Evolutionary conservation across 2,888 invertebrate genomes (phyloP).

Genomic region (Deilephila elpenor): DNA sequence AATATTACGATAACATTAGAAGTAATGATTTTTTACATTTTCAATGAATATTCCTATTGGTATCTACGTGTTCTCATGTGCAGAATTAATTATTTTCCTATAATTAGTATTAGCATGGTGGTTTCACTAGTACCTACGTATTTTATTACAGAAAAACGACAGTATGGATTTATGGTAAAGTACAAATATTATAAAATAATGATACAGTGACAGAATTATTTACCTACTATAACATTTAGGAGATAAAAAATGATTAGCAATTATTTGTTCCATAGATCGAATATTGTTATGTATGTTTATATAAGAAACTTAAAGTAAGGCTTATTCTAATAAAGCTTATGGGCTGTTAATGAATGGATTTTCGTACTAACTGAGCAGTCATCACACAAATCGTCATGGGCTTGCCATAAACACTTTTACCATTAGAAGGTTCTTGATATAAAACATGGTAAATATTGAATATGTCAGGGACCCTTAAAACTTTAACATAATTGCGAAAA

Average conservation of each 20-base stretch:
- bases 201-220: neutral
- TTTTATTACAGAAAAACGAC: no score
- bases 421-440: neutral
- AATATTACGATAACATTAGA: no score
- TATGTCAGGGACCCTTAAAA: neutral
- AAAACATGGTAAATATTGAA: neutral
- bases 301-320: no score
- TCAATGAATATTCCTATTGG: no score
- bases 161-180: no score
- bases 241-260: slow-evolving; percentile 6
- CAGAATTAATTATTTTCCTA: no score
- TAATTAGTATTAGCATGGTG: no score
- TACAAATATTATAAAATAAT: neutral
- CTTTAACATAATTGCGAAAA: neutral
- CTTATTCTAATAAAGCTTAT: neutral
- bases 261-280: neutral
- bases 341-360: neutral
- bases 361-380: neutral
- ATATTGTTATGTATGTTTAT: neutral
- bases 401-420: neutral
- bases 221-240: neutral
- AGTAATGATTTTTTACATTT: no score
- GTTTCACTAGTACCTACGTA: no score
- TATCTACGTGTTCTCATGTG: no score
- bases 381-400: neutral